Base-by-base conservation (phyloP, 2,797 vertebrate species). In the Falco concolor region DNA sequence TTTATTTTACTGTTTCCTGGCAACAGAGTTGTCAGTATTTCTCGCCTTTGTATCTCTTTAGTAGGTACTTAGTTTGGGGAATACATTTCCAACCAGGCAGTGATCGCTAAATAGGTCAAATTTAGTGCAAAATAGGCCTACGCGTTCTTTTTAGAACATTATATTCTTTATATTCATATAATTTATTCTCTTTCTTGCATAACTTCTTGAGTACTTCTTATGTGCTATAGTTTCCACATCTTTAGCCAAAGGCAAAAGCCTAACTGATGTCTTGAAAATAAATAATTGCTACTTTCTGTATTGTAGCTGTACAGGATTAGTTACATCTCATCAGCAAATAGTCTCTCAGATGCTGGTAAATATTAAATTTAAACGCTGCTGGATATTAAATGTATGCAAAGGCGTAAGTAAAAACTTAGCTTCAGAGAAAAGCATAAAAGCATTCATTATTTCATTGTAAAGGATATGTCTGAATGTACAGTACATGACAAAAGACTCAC, bases 1-100 rank as follows among this genome's bases (percentile, higher is more conserved):
- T 84, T 80, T 86, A 64, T 95, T 92, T 92, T 73, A 38, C 59
- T 57, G 74, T 89, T 92, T 90, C 81, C 70, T 84, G 84, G 70
- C 70, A 95, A 87, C 67, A 76, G 36, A 79, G 25, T 47, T 44
- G 2, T 65, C 67, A 85, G 30, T 88, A 78, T 80, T 94, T 91
- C 68, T 91, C 82, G 11, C 16, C 10, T 87, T 75, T 21, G 6
- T 78, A 12, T 78, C 30, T 84, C 61, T 86, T 78, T 67, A 65
- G 19, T 76, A 78, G 23, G 18, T 75, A 30, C 45, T 64, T 86
- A 78, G 38, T 75, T 89, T 89, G 57, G 67, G 50, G 28, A 93
- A 60, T 84, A 61, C 16, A n/a, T 87, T 96, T 89, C 40, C 34
- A 90, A 9, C 53, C 14, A 77, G 80, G n/a, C 22, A 67, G 22